Conservation (phyloP, 2,113 vertebrate genomes). For the Cettia cetti region DNA sequence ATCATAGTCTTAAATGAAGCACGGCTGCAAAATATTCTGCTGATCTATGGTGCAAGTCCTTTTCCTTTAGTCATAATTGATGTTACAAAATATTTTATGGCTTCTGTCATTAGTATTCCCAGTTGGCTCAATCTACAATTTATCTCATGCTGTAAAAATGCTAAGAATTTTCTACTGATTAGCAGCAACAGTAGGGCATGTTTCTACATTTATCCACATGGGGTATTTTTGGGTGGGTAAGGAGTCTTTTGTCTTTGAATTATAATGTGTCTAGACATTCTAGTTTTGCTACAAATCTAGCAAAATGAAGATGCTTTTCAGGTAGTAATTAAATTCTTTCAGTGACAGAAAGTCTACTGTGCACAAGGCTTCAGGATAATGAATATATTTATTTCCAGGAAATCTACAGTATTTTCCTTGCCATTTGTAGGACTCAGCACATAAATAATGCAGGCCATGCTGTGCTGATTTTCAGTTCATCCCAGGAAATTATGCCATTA, state of each 20-base stretch:
- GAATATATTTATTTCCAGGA: constrained; percentile 68
- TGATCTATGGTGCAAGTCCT: constrained; percentile 14
- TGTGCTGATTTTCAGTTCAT: constrained; percentile 53
- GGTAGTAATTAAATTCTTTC: constrained; percentile 23
- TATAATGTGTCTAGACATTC: neutral
- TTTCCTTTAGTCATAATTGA: constrained; percentile 32
- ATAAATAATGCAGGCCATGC: constrained; percentile 77
- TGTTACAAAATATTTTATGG: constrained; percentile 27
- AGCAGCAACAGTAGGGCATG: neutral
- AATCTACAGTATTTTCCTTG: constrained; percentile 46
- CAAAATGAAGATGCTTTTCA: neutral
- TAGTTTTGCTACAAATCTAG: neutral
- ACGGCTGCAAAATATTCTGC: neutral
- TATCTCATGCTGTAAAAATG: constrained; percentile 4
- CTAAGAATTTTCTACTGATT: constrained; percentile 8
- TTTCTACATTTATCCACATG: neutral
- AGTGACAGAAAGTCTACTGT: neutral
- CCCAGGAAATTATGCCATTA: constrained; percentile 65
- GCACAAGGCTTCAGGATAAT: neutral
- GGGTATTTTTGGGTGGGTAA: neutral
- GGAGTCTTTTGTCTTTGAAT: constrained; percentile 14
- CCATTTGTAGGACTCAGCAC: constrained; percentile 41
- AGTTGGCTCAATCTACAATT: neutral
- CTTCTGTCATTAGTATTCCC: constrained; percentile 25
- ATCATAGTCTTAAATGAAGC: constrained; percentile 3